phyloP scores from a whole-genome alignment of 2,113 vertebrate species.

The Chionis minor region DNA sequence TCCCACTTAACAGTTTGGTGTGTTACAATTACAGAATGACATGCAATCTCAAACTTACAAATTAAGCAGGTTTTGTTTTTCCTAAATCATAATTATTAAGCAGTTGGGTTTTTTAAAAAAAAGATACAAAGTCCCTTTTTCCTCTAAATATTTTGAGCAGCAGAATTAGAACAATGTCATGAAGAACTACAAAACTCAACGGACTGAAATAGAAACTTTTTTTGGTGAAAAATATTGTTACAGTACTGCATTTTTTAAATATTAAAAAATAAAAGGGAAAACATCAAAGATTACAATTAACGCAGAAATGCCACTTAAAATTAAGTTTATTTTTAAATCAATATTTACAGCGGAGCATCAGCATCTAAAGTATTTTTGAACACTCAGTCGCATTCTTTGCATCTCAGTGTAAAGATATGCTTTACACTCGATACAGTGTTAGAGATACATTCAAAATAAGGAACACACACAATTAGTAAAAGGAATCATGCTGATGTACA shows the following conservation, averaged over 20 bases:
- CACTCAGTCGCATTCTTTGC: constrained; percentile 36
- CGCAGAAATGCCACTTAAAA: constrained; percentile 49
- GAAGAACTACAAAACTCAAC: neutral
- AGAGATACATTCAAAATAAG: constrained; percentile 51
- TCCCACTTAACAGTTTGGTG: neutral
- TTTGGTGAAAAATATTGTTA: neutral
- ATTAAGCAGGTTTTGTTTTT: neutral
- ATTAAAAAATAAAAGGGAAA: neutral
- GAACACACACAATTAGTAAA: constrained; percentile 37
- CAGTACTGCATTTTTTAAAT: neutral
- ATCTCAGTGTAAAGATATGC: constrained; percentile 46
- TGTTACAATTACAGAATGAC: neutral
- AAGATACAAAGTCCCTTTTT: neutral
- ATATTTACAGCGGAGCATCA: constrained; percentile 48
- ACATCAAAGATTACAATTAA: constrained; percentile 64
- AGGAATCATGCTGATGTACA: constrained; percentile 31
- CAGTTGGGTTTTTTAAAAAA: neutral
- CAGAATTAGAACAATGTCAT: neutral
- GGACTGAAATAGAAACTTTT: neutral
- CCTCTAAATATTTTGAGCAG: constrained; percentile 18
- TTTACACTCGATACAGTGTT: constrained; percentile 44
- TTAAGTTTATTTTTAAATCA: constrained; percentile 49
- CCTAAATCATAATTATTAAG: neutral
- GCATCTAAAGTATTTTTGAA: constrained; percentile 54
- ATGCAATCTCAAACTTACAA: constrained; percentile 4